phyloP scores from a whole-genome alignment of 2,113 vertebrate species.

The Campylorhamphus procurvoides region DNA sequence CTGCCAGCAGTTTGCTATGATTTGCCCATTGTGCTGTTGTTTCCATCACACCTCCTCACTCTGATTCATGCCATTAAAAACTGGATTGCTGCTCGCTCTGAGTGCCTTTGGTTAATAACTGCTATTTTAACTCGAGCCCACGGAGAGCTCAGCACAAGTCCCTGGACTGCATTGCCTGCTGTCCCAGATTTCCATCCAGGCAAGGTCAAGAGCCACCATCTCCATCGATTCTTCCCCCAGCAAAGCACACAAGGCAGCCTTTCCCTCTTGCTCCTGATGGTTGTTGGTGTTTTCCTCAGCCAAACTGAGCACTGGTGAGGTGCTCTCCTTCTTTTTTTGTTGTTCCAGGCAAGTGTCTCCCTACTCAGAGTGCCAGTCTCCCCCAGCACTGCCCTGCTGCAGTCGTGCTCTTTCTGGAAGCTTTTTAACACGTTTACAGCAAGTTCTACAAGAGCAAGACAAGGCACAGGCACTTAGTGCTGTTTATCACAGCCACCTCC shows the following conservation, averaged over 20 bases:
- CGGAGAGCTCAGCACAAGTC: neutral
- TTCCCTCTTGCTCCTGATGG: neutral
- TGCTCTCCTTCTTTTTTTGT: too few relatives aligned
- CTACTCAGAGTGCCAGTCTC: rapidly evolving
- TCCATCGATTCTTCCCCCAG: neutral
- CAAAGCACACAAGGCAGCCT: neutral
- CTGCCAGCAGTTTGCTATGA: neutral
- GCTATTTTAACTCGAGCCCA: neutral
- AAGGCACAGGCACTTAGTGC: rapidly evolving
- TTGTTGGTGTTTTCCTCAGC: neutral
- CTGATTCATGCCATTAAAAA: neutral
- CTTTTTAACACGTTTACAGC: rapidly evolving
- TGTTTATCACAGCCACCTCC: neutral
- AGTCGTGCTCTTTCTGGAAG: neutral
- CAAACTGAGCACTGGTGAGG: rapidly evolving
- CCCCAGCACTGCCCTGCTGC: neutral
- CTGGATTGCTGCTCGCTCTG: neutral
- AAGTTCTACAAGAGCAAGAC: neutral
- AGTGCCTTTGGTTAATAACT: neutral
- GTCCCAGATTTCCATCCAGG: neutral
- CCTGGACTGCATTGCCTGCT: neutral
- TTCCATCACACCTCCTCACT: neutral
- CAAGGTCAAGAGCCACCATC: neutral
- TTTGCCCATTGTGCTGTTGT: neutral
- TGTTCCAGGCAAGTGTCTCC: neutral